Base-by-base conservation (phyloP, 2,888 invertebrate genomes). In the Drosophila rellima region DNA sequence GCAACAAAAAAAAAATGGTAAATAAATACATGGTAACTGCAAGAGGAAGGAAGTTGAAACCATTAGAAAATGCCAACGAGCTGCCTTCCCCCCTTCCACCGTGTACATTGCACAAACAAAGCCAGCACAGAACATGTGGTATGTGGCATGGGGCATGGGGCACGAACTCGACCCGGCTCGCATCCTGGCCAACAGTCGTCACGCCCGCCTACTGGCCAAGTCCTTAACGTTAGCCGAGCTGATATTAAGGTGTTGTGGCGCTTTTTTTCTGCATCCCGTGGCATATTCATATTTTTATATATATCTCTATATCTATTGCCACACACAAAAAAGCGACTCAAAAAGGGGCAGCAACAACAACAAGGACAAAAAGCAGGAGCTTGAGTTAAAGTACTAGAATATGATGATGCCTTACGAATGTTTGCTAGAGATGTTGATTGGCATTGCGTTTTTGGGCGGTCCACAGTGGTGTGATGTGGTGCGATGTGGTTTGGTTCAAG, bases 21-120 rank as follows among this genome's bases (percentile, higher is more conserved):
- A 50, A 45, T 45, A 60, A 52, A 20, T 17, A 54, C 44, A 65
- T 84, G 64, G 70, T 82, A 82, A 81, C 71, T 47, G 63, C 68
- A 62, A 82, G 70, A 86, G 89, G 85, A 89, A 88, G 85, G 88
- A 85, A 89, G 85, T 88, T 87, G 86, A 88, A 85, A 70, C 85
- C 89, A 85, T 85, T 85, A 89, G 84, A 85, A 89, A 77, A 85
- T 89, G 84, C 69, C 80, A 74, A 75, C 76, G 54, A 75, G 74
- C 51, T 29, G 69, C 3, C 17, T 48, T 10, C 8, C 1, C 4
- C 45, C 10, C 13, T 20, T 2, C 20, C 26, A 26, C 6, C 13
- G 10, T 13, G 17, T 17, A 31, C 18, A 17, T 13, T 18, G 31
- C 48, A 42, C 69, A 74, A 69, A 72, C 56, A 78, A 83, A 83